Evolutionary conservation across 2,888 invertebrate genomes (phyloP).

Genomic region (Acanthosoma haemorrhoidale): DNA sequence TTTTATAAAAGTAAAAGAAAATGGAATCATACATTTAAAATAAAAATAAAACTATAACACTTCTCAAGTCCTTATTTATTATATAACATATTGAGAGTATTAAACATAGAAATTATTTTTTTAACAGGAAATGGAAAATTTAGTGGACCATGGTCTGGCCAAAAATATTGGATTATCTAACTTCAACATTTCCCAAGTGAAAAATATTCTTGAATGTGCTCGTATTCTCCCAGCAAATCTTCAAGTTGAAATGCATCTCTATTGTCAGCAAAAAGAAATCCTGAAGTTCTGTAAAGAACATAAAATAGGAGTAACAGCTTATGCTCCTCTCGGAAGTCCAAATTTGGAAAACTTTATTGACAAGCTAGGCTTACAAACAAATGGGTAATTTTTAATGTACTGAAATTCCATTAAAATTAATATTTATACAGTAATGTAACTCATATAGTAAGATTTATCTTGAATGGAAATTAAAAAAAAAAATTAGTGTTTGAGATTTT

Average conservation of each 20-base stretch:
- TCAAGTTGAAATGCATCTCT: constrained; percentile 68
- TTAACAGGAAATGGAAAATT: constrained; percentile 62
- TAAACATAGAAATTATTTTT: too few species aligned
- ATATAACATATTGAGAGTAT: too few species aligned
- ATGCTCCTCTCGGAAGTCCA: constrained; percentile 66
- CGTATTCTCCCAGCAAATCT: constrained; percentile 65
- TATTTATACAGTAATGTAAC: too few species aligned
- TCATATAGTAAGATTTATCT: neutral
- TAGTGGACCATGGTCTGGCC: constrained; percentile 57
- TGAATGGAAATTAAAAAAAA: neutral
- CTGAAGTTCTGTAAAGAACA: constrained; percentile 57
- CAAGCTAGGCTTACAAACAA: neutral
- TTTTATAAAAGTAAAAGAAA: too few species aligned
- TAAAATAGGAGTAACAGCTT: constrained; percentile 62
- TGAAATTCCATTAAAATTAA: constrained; percentile 57
- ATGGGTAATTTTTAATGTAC: neutral
- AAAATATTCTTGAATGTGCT: constrained; percentile 55
- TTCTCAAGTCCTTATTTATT: too few species aligned
- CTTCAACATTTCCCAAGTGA: constrained; percentile 64
- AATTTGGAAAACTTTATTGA: constrained; percentile 48
- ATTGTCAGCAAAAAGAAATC: constrained; percentile 64
- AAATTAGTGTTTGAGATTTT: neutral
- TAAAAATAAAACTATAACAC: too few species aligned
- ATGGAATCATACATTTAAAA: too few species aligned
- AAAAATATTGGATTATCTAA: constrained; percentile 73